Conservation (phyloP, 2,113 vertebrate genomes). For the Xenus cinereus region DNA sequence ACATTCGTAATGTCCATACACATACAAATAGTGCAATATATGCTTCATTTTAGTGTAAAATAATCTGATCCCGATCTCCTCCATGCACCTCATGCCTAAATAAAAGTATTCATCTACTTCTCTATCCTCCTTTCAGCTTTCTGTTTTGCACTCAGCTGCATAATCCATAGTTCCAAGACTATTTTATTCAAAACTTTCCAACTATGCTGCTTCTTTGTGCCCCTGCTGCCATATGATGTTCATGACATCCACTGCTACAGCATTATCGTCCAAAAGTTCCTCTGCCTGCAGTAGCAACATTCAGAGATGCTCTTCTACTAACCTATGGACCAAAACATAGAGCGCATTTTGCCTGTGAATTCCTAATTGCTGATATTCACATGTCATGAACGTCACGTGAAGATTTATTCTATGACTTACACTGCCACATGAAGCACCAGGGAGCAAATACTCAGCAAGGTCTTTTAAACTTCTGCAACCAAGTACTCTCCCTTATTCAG, state of each 20-base stretch:
- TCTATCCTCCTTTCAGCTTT: background rate
- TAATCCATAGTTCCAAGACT: background rate
- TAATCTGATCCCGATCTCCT: background rate
- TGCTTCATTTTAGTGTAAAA: background rate
- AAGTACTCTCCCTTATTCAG: background rate
- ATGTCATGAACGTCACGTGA: background rate
- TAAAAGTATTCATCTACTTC: background rate
- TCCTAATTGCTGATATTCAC: background rate
- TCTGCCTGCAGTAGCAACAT: background rate
- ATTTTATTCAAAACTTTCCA: background rate
- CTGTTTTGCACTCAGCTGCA: background rate
- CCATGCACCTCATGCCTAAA: background rate
- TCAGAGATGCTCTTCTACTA: background rate
- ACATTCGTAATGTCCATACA: background rate
- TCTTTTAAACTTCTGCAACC: background rate
- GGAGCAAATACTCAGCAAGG: background rate
- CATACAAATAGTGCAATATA: background rate
- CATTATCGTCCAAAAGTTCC: background rate
- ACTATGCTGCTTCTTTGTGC: background rate
- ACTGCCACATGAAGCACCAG: background rate
- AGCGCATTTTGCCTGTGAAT: background rate
- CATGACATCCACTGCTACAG: background rate
- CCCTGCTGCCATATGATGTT: background rate
- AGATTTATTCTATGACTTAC: background rate
- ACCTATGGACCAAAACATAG: background rate